Conservation (phyloP, 2,888 invertebrate genomes). For the Ophion slaviceki region DNA sequence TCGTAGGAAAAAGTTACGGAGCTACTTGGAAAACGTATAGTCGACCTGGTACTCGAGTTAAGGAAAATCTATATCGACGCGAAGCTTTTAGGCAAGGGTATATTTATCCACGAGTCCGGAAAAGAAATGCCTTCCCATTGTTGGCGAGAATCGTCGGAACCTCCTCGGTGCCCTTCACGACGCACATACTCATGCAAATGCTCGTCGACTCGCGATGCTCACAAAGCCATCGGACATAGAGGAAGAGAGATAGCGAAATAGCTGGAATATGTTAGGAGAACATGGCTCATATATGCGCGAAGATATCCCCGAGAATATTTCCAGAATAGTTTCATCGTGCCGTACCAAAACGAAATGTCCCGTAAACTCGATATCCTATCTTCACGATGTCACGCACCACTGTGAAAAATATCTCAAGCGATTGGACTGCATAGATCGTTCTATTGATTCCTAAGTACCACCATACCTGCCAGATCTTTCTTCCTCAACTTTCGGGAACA, state of each 20-base stretch:
- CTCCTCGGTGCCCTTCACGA: neutral
- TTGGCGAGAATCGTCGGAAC: conserved; percentile 2
- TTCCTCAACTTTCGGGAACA: neutral
- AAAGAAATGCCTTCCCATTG: conserved; percentile 11
- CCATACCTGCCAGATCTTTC: neutral
- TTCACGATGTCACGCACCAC: neutral
- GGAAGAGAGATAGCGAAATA: neutral
- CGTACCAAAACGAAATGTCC: neutral
- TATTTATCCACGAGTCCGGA: conserved; percentile 8
- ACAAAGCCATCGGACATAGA: neutral
- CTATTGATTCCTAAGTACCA: neutral
- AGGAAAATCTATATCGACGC: neutral
- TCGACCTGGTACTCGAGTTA: conserved; percentile 7
- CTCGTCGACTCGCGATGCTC: neutral
- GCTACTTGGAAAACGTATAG: neutral
- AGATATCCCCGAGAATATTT: neutral
- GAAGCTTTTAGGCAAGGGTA: conserved; percentile 14
- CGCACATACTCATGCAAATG: conserved; percentile 19
- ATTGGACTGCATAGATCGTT: neutral
- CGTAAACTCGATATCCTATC: neutral
- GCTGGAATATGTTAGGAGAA: neutral
- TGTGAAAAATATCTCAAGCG: neutral
- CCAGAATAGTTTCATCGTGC: neutral
- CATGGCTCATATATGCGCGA: neutral
- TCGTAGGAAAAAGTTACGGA: neutral